Conservation (phyloP, 2,113 vertebrate species). For the Ictidomys tridecemlineatus region DNA sequence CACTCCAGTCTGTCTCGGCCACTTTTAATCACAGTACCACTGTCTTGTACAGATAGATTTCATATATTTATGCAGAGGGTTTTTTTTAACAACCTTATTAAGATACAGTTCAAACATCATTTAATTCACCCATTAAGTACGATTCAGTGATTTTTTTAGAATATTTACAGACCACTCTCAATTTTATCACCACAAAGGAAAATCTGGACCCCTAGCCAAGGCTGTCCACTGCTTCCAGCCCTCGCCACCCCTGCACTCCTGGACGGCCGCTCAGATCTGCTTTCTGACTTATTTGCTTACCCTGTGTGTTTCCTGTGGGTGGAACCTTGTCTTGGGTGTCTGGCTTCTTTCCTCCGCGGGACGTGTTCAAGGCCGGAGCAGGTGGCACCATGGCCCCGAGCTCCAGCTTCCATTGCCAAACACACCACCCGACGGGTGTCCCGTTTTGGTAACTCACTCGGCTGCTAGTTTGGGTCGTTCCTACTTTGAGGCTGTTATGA, state of each 20-base stretch:
- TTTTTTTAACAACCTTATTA: neutral
- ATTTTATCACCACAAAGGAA: neutral
- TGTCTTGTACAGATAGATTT: neutral
- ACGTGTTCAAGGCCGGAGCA: neutral
- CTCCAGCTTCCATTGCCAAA: neutral
- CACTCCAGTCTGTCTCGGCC: neutral
- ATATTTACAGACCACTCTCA: neutral
- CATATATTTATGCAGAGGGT: neutral
- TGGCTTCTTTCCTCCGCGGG: neutral
- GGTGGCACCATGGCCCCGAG: neutral
- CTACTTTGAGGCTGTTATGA: neutral
- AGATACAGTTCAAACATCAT: neutral
- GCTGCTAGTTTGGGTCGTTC: neutral
- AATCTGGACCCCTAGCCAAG: neutral
- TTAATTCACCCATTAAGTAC: neutral
- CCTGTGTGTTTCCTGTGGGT: neutral
- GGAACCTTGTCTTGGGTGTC: neutral
- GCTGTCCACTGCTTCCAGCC: neutral
- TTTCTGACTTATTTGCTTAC: fast-evolving
- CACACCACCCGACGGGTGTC: no score
- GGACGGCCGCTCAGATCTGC: neutral
- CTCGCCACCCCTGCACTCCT: neutral
- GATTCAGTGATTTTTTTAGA: neutral
- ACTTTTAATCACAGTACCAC: neutral
- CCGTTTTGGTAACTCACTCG: neutral